Conservation (phyloP, 2,888 invertebrate species). For the Drosophila macrothrix region DNA sequence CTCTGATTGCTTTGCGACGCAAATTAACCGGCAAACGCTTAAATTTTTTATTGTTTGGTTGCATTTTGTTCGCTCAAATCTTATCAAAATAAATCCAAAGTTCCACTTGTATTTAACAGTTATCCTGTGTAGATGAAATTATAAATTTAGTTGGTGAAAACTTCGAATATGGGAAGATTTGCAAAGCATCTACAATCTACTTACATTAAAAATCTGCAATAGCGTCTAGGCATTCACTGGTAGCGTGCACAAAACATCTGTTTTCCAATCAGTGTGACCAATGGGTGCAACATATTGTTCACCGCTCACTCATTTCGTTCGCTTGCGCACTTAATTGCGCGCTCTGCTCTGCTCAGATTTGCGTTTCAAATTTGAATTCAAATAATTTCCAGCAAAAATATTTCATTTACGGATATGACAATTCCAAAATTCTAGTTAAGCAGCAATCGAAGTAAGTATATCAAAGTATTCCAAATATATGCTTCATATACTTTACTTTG, state of each 20-base stretch:
- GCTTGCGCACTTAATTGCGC: not conserved
- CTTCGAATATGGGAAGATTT: not conserved
- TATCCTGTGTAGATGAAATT: not conserved
- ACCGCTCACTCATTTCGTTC: not conserved
- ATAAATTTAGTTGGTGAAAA: too few relatives aligned
- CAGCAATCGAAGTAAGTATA: constrained; percentile 4
- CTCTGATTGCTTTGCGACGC: constrained; percentile 64
- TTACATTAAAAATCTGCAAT: constrained; percentile 1
- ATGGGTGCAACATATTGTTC: too few relatives aligned
- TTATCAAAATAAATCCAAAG: not conserved
- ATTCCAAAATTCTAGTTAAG: not conserved
- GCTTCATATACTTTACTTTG: not conserved
- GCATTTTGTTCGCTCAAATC: not conserved
- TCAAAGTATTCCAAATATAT: not conserved
- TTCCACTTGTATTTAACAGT: not conserved
- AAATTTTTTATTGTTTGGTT: constrained; percentile 22
- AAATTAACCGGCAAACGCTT: constrained; percentile 70
- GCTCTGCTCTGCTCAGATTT: not conserved
- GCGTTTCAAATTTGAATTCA: constrained; percentile 17
- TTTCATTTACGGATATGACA: not conserved
- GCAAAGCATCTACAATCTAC: not conserved
- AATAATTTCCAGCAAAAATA: not conserved
- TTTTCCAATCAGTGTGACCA: constrained; percentile 24
- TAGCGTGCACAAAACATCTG: constrained; percentile 28
- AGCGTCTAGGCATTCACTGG: constrained; percentile 10